Conservation (phyloP, 2,113 vertebrate genomes). For the Etia nguti region DNA sequence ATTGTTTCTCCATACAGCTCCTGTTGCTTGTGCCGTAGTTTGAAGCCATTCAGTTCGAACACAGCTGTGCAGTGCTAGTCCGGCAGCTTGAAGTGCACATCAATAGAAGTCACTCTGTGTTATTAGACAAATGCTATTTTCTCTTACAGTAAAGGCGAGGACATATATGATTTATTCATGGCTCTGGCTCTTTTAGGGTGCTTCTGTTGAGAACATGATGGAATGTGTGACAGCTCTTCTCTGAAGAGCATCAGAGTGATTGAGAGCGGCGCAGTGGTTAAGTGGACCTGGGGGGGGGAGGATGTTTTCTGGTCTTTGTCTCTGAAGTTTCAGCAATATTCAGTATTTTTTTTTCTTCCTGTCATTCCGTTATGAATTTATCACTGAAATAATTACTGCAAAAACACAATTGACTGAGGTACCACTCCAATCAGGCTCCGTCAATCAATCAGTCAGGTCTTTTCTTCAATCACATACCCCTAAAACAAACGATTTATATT, state of each 20-base stretch:
- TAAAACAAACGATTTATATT: not conserved
- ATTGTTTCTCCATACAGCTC: not conserved
- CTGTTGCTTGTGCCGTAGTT: not conserved
- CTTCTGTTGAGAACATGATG: constrained; percentile 64
- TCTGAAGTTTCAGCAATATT: constrained; percentile 21
- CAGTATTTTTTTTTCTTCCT: constrained; percentile 5
- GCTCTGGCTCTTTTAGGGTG: constrained; percentile 45
- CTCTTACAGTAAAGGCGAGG: constrained; percentile 39
- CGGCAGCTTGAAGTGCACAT: constrained; percentile 21
- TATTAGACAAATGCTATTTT: constrained; percentile 43
- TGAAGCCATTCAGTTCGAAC: not conserved
- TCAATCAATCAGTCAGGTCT: not conserved
- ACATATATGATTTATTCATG: constrained; percentile 64
- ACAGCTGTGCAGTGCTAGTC: not conserved
- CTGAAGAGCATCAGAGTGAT: constrained; percentile 46
- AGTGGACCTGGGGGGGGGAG: constrained; percentile 42
- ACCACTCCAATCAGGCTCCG: not conserved
- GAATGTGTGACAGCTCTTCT: constrained; percentile 55
- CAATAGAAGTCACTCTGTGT: constrained; percentile 20
- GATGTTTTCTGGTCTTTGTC: constrained; percentile 32
- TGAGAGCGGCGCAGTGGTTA: constrained; percentile 31
- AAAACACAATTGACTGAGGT: not conserved
- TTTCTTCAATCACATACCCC: not conserved
- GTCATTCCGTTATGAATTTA: not conserved
- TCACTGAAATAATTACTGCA: not conserved